Evolutionary conservation across 2,888 invertebrate species (phyloP), one percentile per base, ranked within the genome.

Genomic region (Syrista parreyssii): DNA sequence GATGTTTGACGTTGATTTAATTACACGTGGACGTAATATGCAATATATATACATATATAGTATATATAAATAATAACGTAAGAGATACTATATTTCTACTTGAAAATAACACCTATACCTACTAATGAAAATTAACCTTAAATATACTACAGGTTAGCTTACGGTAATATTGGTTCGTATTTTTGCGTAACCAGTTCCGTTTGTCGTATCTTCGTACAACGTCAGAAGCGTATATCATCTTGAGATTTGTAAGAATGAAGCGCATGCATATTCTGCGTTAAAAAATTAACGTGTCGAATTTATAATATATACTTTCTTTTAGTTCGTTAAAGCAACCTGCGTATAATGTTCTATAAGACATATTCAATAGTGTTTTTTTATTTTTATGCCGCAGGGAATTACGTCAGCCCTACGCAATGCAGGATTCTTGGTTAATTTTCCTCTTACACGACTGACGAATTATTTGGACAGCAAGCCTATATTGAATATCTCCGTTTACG

Each of bases 381-480:
- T 15, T 55, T 34, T 55, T 23, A 55, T 55, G 55, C 9, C 23
- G 1, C 89, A 95, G 95, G 94, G 94, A 12, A 90, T 94, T 73
- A 91, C 94, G 1, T 93, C 95, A 4, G 91, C 92, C 80, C 84
- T 95, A 33, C 90, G 92, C 23, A 91, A 93, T 11, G 92, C 93
- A 34, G 92, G 94, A 0, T 92, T 92, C 82, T 91, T 94, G 74
- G 92, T 94, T 0, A 94, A 94, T 68, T 86, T 94, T 75, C 95
- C 93, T 0, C 92, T 96, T 75, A 92, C 94, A 75, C 91, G 95
- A 11, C 85, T 96, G 77, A 91, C 93, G 3, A 92, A 92, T 68
- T 92, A 92, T 30, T 85, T 96, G 35, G 92, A 93, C 78, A 92
- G 95, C 0, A 89, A 94, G 83, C 93, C 96, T 0, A 94, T 97